Percentiles rank a stretch among this genome's conserved stretches.
These are phyloP conservation scores for Gastrophysa polygoni DNA, from an alignment of 2,888 invertebrate genomes.

Conservation along the genomic window DNA sequence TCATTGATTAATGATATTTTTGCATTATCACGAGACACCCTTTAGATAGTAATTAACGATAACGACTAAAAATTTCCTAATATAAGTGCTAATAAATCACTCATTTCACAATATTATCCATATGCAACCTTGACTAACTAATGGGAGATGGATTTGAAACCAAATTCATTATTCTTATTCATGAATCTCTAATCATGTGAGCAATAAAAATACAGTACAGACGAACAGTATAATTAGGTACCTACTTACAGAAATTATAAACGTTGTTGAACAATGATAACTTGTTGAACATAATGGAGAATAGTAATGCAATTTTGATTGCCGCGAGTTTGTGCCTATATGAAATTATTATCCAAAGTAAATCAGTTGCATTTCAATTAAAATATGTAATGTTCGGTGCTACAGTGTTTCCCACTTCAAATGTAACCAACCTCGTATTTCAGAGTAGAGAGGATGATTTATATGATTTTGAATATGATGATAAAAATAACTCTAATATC, in stretches of 20 bases:
- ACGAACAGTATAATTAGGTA: background rate
- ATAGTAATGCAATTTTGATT: no score
- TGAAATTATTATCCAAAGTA: no score
- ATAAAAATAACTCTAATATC: no score
- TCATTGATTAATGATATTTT: background rate
- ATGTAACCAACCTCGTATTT: no score
- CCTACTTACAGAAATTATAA: background rate
- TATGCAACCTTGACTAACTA: background rate
- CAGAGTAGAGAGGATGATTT: no score
- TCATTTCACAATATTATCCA: background rate
- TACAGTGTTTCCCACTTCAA: no score
- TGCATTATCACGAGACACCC: background rate
- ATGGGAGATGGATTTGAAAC: background rate
- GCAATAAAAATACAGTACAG: slow-evolving; percentile 19
- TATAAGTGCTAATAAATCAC: slow-evolving; percentile 12
- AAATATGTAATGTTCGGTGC: no score
- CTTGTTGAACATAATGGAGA: no score
- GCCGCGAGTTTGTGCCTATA: no score
- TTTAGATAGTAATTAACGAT: background rate
- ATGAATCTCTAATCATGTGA: slow-evolving; percentile 25
- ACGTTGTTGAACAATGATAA: no score
- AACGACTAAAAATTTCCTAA: background rate
- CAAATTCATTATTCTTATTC: background rate
- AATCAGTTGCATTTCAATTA: no score
- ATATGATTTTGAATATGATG: no score